These are phyloP conservation scores for Melinopterus prodromus DNA, from an alignment of 2,888 invertebrate genomes.

Conservation along the genomic window DNA sequence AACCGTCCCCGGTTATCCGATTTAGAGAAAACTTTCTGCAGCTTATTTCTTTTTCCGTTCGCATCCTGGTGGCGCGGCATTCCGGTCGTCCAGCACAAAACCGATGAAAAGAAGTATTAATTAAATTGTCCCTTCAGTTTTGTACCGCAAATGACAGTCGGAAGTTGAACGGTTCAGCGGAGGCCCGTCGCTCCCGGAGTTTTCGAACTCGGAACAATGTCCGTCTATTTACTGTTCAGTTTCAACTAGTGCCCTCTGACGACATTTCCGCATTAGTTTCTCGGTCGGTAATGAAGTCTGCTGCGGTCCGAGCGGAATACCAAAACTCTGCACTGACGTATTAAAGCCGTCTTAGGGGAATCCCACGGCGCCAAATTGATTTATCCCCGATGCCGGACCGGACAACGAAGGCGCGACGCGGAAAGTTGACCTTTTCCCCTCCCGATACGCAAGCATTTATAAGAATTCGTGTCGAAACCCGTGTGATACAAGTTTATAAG, in stretches of 20 bases:
- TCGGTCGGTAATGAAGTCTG: slow-evolving; percentile 24
- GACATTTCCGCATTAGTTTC: slow-evolving; percentile 26
- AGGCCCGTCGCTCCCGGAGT: not conserved
- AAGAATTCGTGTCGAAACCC: slow-evolving; percentile 35
- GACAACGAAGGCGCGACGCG: not conserved
- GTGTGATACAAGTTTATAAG: slow-evolving; percentile 40
- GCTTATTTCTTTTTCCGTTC: slow-evolving; percentile 17
- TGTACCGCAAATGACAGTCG: slow-evolving; percentile 13
- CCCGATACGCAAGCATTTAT: slow-evolving; percentile 15
- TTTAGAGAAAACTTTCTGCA: slow-evolving; percentile 20
- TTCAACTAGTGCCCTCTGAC: slow-evolving; percentile 12
- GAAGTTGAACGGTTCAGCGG: slow-evolving; percentile 12
- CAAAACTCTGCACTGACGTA: slow-evolving; percentile 13
- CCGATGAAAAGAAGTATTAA: slow-evolving; percentile 27
- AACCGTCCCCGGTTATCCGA: slow-evolving; percentile 26
- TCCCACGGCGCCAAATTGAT: slow-evolving; percentile 21
- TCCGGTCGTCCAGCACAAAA: slow-evolving; percentile 13
- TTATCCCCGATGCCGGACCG: slow-evolving; percentile 15
- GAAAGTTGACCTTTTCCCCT: not conserved
- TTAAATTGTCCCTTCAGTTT: slow-evolving; percentile 25
- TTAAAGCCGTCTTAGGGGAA: slow-evolving; percentile 18
- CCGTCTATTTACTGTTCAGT: slow-evolving; percentile 21
- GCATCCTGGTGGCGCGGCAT: slow-evolving; percentile 10
- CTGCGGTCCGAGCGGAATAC: slow-evolving; percentile 21
- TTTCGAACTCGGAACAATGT: slow-evolving; percentile 18